Conservation (phyloP, 2,113 vertebrate species). For the Climacteris rufus region DNA sequence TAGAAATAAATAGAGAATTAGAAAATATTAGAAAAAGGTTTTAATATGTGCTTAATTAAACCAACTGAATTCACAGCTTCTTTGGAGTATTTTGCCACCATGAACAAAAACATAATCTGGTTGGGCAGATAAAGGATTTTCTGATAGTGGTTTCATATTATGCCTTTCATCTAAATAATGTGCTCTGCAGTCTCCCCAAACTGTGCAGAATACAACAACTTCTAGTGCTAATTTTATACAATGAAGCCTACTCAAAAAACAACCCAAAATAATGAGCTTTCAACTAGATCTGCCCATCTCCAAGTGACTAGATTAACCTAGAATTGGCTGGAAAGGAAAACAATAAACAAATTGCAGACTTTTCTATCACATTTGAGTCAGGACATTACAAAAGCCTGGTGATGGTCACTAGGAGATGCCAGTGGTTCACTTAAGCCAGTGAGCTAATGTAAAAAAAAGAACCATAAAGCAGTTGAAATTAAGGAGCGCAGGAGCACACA, state of each 20-base stretch:
- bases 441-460: background rate
- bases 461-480: background rate
- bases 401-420: background rate
- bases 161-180: background rate
- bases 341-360: background rate
- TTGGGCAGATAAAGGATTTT: background rate
- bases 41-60: background rate
- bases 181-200: background rate
- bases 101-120: background rate
- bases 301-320: background rate
- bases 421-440: background rate
- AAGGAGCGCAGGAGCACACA: background rate
- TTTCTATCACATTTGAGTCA: background rate
- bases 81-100: background rate
- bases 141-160: background rate
- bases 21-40: background rate
- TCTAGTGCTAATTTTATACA: background rate
- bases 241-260: background rate
- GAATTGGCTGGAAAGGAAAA: background rate
- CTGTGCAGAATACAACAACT: background rate
- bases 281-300: background rate
- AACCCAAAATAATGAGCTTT: background rate
- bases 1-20: no score
- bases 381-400: background rate
- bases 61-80: background rate